Conservation (phyloP, 2,113 vertebrate species). For the Pagrus major region DNA sequence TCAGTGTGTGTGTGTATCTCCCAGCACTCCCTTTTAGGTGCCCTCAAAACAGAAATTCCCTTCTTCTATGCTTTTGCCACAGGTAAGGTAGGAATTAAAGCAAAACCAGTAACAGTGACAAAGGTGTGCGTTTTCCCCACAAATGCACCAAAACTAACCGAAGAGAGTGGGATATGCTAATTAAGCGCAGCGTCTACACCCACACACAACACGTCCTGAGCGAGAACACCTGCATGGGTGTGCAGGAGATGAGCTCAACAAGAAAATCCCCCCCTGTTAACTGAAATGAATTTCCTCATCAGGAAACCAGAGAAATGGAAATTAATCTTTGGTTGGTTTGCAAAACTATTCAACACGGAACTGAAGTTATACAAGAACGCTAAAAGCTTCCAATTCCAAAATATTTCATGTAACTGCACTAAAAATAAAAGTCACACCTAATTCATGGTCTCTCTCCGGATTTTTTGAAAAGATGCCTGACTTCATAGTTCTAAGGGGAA, state of each 20-base stretch:
- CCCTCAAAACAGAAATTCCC: not conserved
- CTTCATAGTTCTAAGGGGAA: not conserved
- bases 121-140: not conserved
- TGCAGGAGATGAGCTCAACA: not conserved
- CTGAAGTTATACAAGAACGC: not conserved
- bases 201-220: not conserved
- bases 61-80: not conserved
- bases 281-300: not conserved
- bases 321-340: not conserved
- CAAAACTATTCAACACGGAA: not conserved
- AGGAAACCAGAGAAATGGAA: not conserved
- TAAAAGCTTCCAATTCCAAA: not conserved
- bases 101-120: not conserved
- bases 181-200: not conserved
- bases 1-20: not conserved
- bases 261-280: not conserved
- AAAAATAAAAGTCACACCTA: not conserved
- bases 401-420: not conserved
- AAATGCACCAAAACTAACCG: not conserved
- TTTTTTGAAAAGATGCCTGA: not conserved
- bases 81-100: not conserved
- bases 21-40: too few relatives aligned
- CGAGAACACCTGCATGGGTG: not conserved
- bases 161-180: constrained; percentile 5
- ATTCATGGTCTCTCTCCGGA: not conserved